These are phyloP conservation scores for Meiosimyza decipiens DNA, from an alignment of 2,888 invertebrate genomes.

Conservation along the genomic window DNA sequence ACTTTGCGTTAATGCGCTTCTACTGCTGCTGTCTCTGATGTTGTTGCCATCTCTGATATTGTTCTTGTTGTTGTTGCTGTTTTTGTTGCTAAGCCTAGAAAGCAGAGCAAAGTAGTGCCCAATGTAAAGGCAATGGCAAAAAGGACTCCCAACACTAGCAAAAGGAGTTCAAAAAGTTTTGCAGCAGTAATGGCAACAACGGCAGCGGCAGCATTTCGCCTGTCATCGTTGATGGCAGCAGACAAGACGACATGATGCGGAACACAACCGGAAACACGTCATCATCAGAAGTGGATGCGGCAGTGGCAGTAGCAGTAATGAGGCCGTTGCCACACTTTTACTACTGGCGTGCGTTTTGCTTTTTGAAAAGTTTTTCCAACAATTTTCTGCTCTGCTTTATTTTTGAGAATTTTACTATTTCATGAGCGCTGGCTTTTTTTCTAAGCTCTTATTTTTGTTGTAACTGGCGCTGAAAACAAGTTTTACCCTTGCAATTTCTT, in stretches of 20 bases:
- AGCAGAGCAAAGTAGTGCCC: not conserved
- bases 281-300: constrained; percentile 35
- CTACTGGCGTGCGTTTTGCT: not conserved
- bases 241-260: constrained; percentile 37
- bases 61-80: constrained; percentile 11
- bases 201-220: constrained; percentile 22
- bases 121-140: constrained; percentile 11
- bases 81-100: constrained; percentile 13
- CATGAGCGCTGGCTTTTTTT: not conserved
- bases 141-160: too few species aligned
- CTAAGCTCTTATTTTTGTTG: constrained; percentile 10
- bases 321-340: not conserved
- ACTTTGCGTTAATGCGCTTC: constrained; percentile 17
- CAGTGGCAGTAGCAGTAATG: not conserved
- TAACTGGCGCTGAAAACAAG: not conserved
- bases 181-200: not conserved
- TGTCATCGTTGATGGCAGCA: constrained; percentile 32
- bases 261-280: constrained; percentile 41
- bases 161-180: not conserved
- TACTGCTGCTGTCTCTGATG: not conserved
- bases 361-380: not conserved
- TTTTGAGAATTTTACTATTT: not conserved
- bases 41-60: not conserved
- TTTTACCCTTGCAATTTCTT: not conserved
- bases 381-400: not conserved